phyloP scores from a whole-genome alignment of 2,888 invertebrate genomes.

The Ethmia dodecea region DNA sequence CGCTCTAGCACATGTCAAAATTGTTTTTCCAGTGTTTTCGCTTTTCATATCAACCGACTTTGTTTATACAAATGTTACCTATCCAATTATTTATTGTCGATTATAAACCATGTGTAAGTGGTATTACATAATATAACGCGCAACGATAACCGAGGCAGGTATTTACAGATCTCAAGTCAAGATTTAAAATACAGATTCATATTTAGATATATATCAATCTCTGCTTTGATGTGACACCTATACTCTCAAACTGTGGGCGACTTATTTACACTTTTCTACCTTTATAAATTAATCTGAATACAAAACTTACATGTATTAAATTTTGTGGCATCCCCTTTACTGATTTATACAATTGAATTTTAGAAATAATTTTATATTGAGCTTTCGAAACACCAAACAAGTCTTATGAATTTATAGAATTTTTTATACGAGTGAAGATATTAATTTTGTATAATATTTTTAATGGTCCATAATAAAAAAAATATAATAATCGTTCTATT shows the following conservation, averaged over 20 bases:
- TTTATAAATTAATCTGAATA: not conserved
- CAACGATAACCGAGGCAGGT: too few relatives aligned
- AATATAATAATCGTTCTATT: conserved; percentile 11
- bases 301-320: not conserved
- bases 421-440: conserved; percentile 25
- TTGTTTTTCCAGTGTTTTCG: too few relatives aligned
- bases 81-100: too few relatives aligned
- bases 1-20: too few relatives aligned
- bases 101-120: too few relatives aligned
- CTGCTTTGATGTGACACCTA: too few relatives aligned
- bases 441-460: conserved; percentile 14
- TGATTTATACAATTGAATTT: not conserved
- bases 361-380: conserved; percentile 26
- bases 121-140: too few relatives aligned
- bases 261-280: conserved; percentile 2
- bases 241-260: conserved; percentile 7
- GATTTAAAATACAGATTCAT: too few relatives aligned
- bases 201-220: too few relatives aligned
- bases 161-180: too few relatives aligned
- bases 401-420: conserved; percentile 63
- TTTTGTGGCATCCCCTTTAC: conserved; percentile 1
- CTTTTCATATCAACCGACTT: too few relatives aligned
- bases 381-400: conserved; percentile 59
- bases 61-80: too few relatives aligned
- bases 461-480: conserved; percentile 12